Evolutionary conservation across 2,888 invertebrate species (phyloP).

Genomic region (Drosophila kokeensis): DNA sequence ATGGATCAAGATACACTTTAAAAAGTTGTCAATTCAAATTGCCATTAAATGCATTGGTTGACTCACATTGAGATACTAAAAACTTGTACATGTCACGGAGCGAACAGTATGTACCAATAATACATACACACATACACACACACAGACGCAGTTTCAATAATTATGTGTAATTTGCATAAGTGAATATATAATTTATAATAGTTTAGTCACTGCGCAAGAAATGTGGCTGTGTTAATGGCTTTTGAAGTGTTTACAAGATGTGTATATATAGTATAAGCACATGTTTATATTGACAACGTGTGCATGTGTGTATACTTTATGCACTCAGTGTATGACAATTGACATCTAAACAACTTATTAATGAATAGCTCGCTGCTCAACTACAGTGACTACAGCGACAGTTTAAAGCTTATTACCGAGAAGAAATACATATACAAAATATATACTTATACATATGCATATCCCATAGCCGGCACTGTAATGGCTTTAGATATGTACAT

Average conservation of each 20-base stretch:
- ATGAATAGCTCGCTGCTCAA: slow-evolving; percentile 68
- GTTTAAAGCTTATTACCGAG: slow-evolving; percentile 67
- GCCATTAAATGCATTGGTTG: slow-evolving; percentile 28
- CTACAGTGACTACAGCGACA: slow-evolving; percentile 51
- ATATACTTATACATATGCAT: slow-evolving; percentile 6
- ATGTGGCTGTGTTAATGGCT: slow-evolving; percentile 19
- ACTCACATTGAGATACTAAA: not conserved
- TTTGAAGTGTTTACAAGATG: slow-evolving; percentile 16
- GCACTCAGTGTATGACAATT: slow-evolving; percentile 63
- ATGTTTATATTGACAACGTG: not conserved
- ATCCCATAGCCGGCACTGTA: slow-evolving; percentile 66
- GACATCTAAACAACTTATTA: slow-evolving; percentile 76
- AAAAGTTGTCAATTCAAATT: slow-evolving; percentile 33
- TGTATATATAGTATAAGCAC: slow-evolving; percentile 19
- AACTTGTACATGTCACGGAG: slow-evolving; percentile 1
- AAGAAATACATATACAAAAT: slow-evolving; percentile 19
- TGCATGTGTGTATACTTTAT: slow-evolving; percentile 32
- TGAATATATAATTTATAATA: slow-evolving; percentile 27
- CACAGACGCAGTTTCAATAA: slow-evolving; percentile 25
- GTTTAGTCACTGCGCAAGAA: slow-evolving; percentile 43
- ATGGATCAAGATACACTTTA: not conserved
- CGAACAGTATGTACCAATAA: slow-evolving; percentile 8
- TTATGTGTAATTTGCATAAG: slow-evolving; percentile 45
- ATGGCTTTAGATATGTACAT: slow-evolving; percentile 31
- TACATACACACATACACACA: not conserved